phyloP scores from a whole-genome alignment of 2,888 invertebrate genomes.

The Timandra comae region DNA sequence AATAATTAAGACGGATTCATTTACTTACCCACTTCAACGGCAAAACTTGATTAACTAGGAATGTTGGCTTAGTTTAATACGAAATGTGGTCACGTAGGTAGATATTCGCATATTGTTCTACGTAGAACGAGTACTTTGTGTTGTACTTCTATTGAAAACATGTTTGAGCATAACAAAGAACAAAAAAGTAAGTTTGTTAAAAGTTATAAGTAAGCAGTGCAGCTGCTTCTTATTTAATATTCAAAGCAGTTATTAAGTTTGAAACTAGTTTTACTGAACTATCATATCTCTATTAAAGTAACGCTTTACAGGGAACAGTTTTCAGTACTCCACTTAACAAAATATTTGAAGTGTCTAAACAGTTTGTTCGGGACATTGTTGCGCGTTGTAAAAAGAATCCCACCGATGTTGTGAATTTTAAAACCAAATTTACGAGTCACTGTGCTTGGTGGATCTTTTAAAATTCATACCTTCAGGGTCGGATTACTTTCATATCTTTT shows the following conservation, averaged over 20 bases:
- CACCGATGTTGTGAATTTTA: slow-evolving; percentile 19
- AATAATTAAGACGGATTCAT: slow-evolving; percentile 53
- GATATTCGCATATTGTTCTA: too few relatives aligned
- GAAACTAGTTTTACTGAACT: too few relatives aligned
- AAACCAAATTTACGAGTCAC: slow-evolving; percentile 23
- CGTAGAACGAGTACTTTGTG: too few relatives aligned
- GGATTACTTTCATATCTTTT: slow-evolving; percentile 12
- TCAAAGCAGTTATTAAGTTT: slow-evolving; percentile 1
- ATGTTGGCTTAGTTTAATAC: slow-evolving; percentile 21
- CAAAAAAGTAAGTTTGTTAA: too few relatives aligned
- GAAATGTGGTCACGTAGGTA: slow-evolving; percentile 7
- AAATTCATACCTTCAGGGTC: slow-evolving; percentile 19
- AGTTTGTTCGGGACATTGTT: slow-evolving; percentile 8
- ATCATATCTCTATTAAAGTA: too few relatives aligned
- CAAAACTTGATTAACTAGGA: slow-evolving; percentile 36
- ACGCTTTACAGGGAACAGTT: slow-evolving; percentile 2
- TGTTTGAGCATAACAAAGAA: too few relatives aligned
- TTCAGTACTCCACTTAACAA: slow-evolving; percentile 4
- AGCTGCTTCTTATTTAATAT: too few relatives aligned
- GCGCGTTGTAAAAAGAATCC: slow-evolving; percentile 7
- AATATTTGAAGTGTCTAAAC: slow-evolving; percentile 4
- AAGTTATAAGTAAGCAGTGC: too few relatives aligned
- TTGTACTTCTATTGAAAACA: too few relatives aligned
- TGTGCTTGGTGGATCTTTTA: slow-evolving; percentile 18
- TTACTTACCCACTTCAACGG: slow-evolving; percentile 33